A percentile compares a stretch with the other conserved stretches of the same genome.
These are phyloP conservation scores for Zeus faber DNA, from an alignment of 2,113 vertebrate genomes.

Conservation along the genomic window DNA sequence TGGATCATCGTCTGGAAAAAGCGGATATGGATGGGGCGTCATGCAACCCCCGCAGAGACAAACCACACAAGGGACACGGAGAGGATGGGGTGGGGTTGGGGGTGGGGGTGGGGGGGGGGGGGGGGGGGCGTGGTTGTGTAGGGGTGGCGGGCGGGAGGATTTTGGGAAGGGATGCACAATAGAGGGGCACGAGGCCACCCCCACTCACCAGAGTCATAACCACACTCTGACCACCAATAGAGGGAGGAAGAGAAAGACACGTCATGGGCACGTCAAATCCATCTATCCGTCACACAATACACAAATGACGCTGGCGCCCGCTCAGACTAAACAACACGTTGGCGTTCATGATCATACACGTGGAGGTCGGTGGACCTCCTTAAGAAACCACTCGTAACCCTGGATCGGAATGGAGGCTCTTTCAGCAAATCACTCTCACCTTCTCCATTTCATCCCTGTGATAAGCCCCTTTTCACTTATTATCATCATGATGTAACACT, in stretches of 20 bases:
- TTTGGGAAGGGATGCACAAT: conserved; percentile 39
- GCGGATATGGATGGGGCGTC: conserved; percentile 44
- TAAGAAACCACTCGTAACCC: too few relatives aligned
- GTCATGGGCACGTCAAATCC: conserved; percentile 36
- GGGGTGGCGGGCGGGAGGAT: background rate
- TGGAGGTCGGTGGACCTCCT: too few relatives aligned
- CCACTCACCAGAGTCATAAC: conserved; percentile 77
- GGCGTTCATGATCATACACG: too few relatives aligned
- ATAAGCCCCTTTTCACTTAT: too few relatives aligned
- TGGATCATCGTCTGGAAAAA: conserved; percentile 32
- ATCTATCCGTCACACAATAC: background rate
- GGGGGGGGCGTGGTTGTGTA: background rate
- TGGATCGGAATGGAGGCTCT: too few relatives aligned
- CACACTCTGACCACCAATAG: conserved; percentile 73
- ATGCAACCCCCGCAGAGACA: conserved; percentile 60
- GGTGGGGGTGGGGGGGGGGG: conserved; percentile 13
- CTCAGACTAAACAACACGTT: too few relatives aligned
- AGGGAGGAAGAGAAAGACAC: conserved; percentile 73
- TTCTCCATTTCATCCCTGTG: too few relatives aligned
- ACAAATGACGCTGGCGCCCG: background rate
- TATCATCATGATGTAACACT: too few relatives aligned
- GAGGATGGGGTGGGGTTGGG: conserved; percentile 18
- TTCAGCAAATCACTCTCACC: too few relatives aligned
- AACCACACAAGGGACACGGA: conserved; percentile 52
- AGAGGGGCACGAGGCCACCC: conserved; percentile 51